Evolutionary conservation across 2,888 invertebrate genomes (phyloP), one percentile per base, ranked within the genome.

Genomic region (Cryptops parisi): DNA sequence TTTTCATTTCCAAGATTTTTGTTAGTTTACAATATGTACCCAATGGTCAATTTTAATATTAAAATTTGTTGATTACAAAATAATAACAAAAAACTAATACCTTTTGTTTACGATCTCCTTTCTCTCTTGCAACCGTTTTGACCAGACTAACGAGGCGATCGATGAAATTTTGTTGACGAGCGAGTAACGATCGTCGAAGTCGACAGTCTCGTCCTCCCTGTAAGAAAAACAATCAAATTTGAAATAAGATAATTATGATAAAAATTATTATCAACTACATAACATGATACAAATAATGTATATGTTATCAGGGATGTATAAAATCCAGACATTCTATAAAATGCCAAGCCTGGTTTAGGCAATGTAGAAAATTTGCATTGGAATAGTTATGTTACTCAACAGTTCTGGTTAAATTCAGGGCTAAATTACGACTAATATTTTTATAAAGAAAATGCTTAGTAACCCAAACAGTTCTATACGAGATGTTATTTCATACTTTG

Each of bases 51-150:
- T 23, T 12, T 45, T 26, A 51, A 39, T 33, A 54, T 52, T 44
- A 57, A 57, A 46, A 57, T 59, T 48, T 57, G 38, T n/a, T 26
- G 12, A 57, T 48, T 43, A 26, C 5, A 47, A n/a, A n/a, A n/a
- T n/a, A n/a, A n/a, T 19, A 45, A 5, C 2, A 39, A 39, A 22
- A 9, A 26, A 4, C 3, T 17, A n/a, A 23, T 19, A 74, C 72
- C 67, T 97, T 97, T 67, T 85, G 86, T 67, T 83, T 84, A 3
- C 96, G 76, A 69, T 86, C 90, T 1, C 89, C 91, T 64, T 86
- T 85, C 68, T 96, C 96, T 47, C 89, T 74, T 0, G 88, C 81
- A 9, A 97, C 90, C 1, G 78, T 77, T 62, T 89, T 90, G 22
- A 96, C 85, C 21, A 96, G 72, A 61, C 79, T 79, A 1, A 94